Evolutionary conservation across 2,888 invertebrate species (phyloP).

Genomic region (Galerucella nymphaeae): DNA sequence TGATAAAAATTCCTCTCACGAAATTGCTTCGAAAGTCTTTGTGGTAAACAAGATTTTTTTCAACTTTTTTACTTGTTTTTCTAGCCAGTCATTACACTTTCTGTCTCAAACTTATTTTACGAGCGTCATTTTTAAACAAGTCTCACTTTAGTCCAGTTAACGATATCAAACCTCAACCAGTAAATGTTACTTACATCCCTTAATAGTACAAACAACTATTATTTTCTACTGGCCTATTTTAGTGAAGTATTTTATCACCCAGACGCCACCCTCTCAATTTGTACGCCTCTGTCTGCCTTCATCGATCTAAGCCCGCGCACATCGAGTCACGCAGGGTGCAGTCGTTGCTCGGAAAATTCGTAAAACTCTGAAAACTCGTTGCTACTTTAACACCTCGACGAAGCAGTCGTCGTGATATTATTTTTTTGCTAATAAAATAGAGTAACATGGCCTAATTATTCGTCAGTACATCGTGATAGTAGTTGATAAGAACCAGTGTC

Average conservation of each 20-base stretch:
- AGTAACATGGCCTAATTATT: conserved; percentile 19
- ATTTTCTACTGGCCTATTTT: neutral
- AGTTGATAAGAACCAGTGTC: conserved; percentile 1
- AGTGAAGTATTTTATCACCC: neutral
- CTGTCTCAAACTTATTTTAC: conserved; percentile 3
- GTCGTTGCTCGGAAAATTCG: conserved; percentile 36
- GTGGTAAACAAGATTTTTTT: conserved; percentile 9
- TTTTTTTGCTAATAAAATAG: conserved; percentile 11
- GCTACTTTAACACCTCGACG: conserved; percentile 35
- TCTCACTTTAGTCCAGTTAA: neutral
- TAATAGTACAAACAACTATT: too few relatives aligned
- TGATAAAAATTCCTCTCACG: too few relatives aligned
- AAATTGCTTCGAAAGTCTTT: too few relatives aligned
- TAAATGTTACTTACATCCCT: too few relatives aligned
- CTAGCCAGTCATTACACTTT: too few relatives aligned
- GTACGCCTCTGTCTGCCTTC: conserved; percentile 19
- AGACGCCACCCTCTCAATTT: neutral
- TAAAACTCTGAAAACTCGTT: conserved; percentile 26
- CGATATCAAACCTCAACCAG: too few relatives aligned
- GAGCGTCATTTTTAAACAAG: neutral
- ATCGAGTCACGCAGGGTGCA: conserved; percentile 34
- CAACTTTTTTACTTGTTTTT: too few relatives aligned
- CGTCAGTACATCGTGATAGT: conserved; percentile 2
- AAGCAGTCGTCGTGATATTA: conserved; percentile 19
- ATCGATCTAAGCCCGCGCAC: conserved; percentile 38